Conservation (phyloP, 2,888 invertebrate genomes). For the Hypena proboscidalis region DNA sequence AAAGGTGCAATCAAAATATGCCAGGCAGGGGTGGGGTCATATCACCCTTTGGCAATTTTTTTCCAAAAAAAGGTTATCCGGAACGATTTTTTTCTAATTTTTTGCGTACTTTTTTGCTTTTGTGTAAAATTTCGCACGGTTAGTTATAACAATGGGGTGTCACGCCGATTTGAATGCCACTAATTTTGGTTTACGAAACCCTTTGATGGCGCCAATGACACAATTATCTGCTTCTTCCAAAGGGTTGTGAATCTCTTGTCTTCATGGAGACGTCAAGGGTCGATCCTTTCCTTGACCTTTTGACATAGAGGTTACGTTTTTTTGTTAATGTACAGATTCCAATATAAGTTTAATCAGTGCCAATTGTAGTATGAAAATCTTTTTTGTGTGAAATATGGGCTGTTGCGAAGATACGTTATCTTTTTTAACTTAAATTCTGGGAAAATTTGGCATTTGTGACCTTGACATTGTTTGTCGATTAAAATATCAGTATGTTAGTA, state of each 20-base stretch:
- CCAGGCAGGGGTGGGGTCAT: constrained; percentile 56
- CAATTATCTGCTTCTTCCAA: constrained; percentile 62
- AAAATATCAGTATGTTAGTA: constrained; percentile 9
- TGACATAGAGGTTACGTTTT: constrained; percentile 58
- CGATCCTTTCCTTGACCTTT: constrained; percentile 72
- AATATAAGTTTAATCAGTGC: constrained; percentile 60
- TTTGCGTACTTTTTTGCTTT: constrained; percentile 47
- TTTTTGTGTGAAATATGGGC: constrained; percentile 22
- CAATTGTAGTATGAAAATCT: constrained; percentile 50
- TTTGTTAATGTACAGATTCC: constrained; percentile 64
- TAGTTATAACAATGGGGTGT: constrained; percentile 69
- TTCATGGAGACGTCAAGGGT: constrained; percentile 65
- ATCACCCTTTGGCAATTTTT: constrained; percentile 61
- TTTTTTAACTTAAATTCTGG: constrained; percentile 10
- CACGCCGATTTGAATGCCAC: constrained; percentile 75
- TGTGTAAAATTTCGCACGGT: constrained; percentile 81
- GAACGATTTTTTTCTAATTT: constrained; percentile 48
- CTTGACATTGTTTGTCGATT: constrained; percentile 8
- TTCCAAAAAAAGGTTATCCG: constrained; percentile 36
- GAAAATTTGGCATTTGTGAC: constrained; percentile 16
- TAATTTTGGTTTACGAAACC: constrained; percentile 77
- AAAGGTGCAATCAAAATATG: constrained; percentile 58
- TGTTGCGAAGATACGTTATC: constrained; percentile 9
- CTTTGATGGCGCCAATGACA: constrained; percentile 62
- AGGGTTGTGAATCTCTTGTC: constrained; percentile 66